Conservation (phyloP, 35 echinoderm and acorn worm species). For the Eucidaris tribuloides region DNA sequence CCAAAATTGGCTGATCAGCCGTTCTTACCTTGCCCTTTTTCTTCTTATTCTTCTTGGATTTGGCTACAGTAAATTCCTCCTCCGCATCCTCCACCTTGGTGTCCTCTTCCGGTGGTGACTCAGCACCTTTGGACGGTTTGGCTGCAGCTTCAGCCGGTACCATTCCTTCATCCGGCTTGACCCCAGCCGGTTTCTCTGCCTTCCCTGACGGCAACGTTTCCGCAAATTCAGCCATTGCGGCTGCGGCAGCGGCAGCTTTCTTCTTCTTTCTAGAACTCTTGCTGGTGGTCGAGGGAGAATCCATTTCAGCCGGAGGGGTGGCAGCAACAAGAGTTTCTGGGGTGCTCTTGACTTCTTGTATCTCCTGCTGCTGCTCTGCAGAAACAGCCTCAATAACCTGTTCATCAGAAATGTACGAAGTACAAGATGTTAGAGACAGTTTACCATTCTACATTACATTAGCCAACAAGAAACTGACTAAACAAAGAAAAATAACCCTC, state of each 20-base stretch:
- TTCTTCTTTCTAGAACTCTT: neutral
- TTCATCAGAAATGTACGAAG: too few species aligned
- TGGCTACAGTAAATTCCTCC: constrained; percentile 15
- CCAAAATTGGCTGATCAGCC: too few species aligned
- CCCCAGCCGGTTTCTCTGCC: neutral
- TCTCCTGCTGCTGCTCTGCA: neutral
- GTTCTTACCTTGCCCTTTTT: constrained; percentile 16
- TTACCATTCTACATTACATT: too few species aligned
- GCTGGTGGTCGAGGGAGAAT: neutral
- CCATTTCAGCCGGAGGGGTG: constrained; percentile 1
- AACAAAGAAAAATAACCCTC: too few species aligned
- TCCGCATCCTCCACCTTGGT: neutral
- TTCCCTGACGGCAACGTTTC: neutral
- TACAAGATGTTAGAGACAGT: too few species aligned
- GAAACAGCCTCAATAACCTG: too few species aligned
- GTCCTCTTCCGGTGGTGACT: neutral
- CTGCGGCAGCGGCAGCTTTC: neutral
- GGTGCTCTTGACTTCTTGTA: neutral
- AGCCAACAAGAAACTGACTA: too few species aligned
- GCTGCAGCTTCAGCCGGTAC: neutral
- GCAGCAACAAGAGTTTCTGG: neutral
- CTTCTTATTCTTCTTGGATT: constrained; percentile 30
- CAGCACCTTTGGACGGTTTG: neutral
- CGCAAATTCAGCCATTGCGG: neutral
- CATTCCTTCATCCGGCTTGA: neutral